Base-by-base conservation (phyloP, 2,888 invertebrate species). In the Diarsia mendica region DNA sequence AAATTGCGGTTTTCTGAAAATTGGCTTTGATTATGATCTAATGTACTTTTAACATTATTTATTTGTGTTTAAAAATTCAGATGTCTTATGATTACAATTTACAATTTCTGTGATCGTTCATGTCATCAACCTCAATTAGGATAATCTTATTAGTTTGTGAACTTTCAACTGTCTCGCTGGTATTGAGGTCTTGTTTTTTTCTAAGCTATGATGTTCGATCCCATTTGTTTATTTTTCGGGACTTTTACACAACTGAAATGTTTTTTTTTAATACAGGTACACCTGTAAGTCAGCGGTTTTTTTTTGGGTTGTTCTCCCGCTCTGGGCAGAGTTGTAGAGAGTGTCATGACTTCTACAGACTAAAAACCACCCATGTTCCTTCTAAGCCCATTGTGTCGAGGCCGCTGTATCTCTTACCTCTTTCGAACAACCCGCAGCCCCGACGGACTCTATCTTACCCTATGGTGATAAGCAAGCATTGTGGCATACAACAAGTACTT, bases 21-120 rank as follows among this genome's bases (percentile, higher is more conserved):
- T 39, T 3, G 20, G 15, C 5, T 77, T 82, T 77, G 53, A 76
- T 44, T 51, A 15, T 2, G 13, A 15, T 64, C 28, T 58, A 63
- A 67, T 51, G 20, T 51, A 23, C 13, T 58, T 58, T 60, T 68
- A 44, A 63, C 2, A 53, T 67, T 39, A 48, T 81, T 79, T 46
- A 81, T 39, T 39, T 55, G 44, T n/a, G 6, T 33, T 48, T 28
- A 33, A 48, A 76, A 15, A n/a, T 28, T 75, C 13, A 20, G 3
- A 33, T 71, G 28, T 49, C 18, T 23, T 23, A 18, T 39, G 18
- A 71, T 79, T 8, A 46, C 13, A 61, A 53, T 18, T 79, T 8
- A 46, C 13, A 61, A 53, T 18, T 23, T 69, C 23, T 76, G 13
- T 4, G 6, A 39, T 28, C 33, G 20, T 48, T 33, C 11, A 5